Conservation (phyloP, 30 jellyfish, hydroid and myxozoan species). For the Haliclystus octoradiatus region DNA sequence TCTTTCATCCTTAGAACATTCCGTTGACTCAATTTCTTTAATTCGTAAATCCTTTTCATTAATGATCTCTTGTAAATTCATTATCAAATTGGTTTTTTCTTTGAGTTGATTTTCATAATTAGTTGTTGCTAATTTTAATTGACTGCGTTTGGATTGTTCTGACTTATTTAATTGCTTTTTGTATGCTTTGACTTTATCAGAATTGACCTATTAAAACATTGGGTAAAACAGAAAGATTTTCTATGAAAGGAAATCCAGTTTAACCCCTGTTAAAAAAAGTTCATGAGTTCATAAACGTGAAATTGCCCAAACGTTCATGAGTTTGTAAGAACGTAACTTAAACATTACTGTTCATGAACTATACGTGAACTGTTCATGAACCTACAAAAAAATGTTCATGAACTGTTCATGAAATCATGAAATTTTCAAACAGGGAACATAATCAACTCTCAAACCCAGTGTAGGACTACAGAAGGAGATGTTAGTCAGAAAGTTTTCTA, state of each 20-base stretch:
- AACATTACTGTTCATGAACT: too few relatives aligned
- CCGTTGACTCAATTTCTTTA: constrained; percentile 39
- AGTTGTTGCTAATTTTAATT: constrained; percentile 48
- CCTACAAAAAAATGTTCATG: too few relatives aligned
- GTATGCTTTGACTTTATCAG: constrained; percentile 32
- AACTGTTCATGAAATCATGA: too few relatives aligned
- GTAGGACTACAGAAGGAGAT: too few relatives aligned
- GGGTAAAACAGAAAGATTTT: background rate
- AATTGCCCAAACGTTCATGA: too few relatives aligned
- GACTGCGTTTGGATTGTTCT: constrained; percentile 52
- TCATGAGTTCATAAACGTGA: too few relatives aligned
- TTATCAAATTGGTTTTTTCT: constrained; percentile 61
- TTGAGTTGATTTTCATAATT: constrained; percentile 53
- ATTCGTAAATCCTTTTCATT: constrained; percentile 48
- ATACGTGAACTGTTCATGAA: too few relatives aligned
- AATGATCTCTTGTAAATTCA: constrained; percentile 44
- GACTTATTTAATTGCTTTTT: constrained; percentile 27
- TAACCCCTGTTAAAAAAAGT: too few relatives aligned
- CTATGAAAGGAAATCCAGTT: background rate
- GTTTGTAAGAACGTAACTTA: too few relatives aligned
- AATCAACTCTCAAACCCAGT: too few relatives aligned
- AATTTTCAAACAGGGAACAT: too few relatives aligned
- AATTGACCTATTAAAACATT: constrained; percentile 15
- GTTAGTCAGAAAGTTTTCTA: too few relatives aligned
- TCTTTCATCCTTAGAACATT: background rate